Conservation (phyloP, 64 coral and sea anemone genomes). For the Montipora sp. region DNA sequence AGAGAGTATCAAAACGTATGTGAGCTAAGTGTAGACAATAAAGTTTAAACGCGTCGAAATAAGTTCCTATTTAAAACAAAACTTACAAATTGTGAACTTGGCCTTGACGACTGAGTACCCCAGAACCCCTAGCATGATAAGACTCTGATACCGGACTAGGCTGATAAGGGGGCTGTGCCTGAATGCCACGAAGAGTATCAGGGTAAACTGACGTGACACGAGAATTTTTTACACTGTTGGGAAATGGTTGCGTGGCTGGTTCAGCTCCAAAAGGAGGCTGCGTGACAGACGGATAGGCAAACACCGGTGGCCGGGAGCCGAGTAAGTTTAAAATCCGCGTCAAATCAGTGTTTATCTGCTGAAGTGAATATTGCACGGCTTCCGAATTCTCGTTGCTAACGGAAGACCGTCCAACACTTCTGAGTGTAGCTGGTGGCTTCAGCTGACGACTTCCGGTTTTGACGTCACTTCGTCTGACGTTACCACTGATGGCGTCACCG, state of each 20-base stretch:
- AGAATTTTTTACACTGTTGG: neutral
- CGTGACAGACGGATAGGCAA: conserved; percentile 1
- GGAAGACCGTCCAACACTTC: neutral
- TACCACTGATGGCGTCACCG: conserved; percentile 69
- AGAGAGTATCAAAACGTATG: neutral
- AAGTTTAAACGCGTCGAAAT: neutral
- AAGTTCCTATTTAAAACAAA: neutral
- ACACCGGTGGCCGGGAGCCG: conserved; percentile 40
- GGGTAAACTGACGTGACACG: conserved; percentile 24
- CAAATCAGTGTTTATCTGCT: conserved; percentile 81
- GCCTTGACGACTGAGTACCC: neutral
- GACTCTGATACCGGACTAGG: neutral
- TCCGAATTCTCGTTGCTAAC: conserved; percentile 34
- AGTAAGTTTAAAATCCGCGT: conserved; percentile 80
- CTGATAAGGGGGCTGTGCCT: conserved; percentile 3
- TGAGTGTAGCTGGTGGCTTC: conserved; percentile 1
- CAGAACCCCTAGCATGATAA: conserved; percentile 1
- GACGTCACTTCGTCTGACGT: conserved; percentile 45
- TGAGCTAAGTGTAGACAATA: neutral
- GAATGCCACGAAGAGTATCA: neutral
- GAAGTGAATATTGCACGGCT: conserved; percentile 75
- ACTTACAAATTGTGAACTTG: conserved; percentile 24
- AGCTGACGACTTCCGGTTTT: conserved; percentile 24
- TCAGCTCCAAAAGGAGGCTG: neutral
- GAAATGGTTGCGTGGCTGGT: conserved; percentile 25